Conservation (phyloP, 64 coral and sea anemone species). For the Porites lutea region DNA sequence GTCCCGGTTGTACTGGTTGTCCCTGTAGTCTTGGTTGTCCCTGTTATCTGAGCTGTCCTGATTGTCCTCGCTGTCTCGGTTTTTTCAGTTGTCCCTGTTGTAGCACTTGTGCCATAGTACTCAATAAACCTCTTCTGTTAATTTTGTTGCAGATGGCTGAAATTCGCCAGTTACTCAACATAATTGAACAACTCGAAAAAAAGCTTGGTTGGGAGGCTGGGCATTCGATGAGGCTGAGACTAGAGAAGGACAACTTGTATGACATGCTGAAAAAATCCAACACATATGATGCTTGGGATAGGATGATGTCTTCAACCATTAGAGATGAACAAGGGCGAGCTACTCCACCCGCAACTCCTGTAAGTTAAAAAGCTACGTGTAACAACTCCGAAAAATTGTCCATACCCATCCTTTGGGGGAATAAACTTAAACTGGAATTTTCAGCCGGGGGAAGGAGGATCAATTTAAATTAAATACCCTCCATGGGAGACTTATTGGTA, state of each 20-base stretch:
- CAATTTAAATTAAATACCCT: too few species aligned
- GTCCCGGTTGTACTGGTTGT: too few species aligned
- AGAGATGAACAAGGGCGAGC: slow-evolving; percentile 1
- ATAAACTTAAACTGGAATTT: too few species aligned
- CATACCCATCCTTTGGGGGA: neutral
- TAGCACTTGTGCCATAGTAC: too few species aligned
- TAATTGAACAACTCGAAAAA: slow-evolving; percentile 95
- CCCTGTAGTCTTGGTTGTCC: too few species aligned
- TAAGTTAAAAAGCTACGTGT: neutral
- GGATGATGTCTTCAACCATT: slow-evolving; percentile 57
- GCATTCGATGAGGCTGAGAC: slow-evolving; percentile 66
- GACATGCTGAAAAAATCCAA: slow-evolving; percentile 74
- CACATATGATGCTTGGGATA: slow-evolving; percentile 74
- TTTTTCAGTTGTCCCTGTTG: too few species aligned
- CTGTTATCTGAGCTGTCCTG: too few species aligned
- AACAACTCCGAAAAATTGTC: neutral
- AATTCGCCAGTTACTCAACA: slow-evolving; percentile 95
- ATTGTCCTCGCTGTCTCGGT: too few species aligned
- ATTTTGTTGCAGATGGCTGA: slow-evolving; percentile 84
- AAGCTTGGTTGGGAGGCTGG: slow-evolving; percentile 97
- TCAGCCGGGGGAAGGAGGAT: too few species aligned
- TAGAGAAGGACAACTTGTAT: slow-evolving; percentile 90
- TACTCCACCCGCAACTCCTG: neutral
- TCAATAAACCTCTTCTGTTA: too few species aligned
- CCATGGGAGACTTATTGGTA: too few species aligned